Evolutionary conservation across 2,888 invertebrate species (phyloP), one percentile per base, ranked within the genome.

Genomic region (Rhopalosiphum nymphaeae): DNA sequence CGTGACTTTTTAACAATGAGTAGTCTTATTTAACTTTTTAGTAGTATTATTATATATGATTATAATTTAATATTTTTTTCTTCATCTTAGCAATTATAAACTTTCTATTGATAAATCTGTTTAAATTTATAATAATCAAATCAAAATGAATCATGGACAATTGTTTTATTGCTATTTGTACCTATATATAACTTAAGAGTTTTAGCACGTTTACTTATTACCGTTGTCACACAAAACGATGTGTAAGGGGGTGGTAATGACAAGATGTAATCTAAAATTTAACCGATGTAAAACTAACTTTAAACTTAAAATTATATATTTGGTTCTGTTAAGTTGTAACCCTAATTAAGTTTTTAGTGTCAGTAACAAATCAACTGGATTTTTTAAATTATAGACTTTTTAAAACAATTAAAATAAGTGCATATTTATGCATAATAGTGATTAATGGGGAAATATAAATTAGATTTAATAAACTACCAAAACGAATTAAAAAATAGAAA

Each of bases 231-330:
- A 88, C 53, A 87, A 10, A 53, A 56, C 13, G 49, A 53, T 3
- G 42, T 49, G 21, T 36, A 49, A 46, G 36, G 21, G 5, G n/a
- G 36, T 36, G n/a, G 21, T 91, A 91, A 91, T 91, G 91, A 49
- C 36, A 78, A 91, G 46, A 25, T 78, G 91, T 78, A 78, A 78
- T 91, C 78, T 91, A 78, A 78, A 91, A 91, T 91, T 67, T 25
- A 78, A 49, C 78, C 49, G 53, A 67, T 53, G 67, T n/a, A 36
- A 78, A 91, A 91, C 78, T 49, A 53, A 84, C 36, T 91, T 78
- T 78, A n/a, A 91, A 46, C 61, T 89, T 61, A 21, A 89, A 89
- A 89, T 11, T 89, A n/a, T 89, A n/a, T 89, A 61, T 89, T 29
- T 67, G 3, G 44, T 13, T 46, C 3, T 44, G n/a, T 26, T 89